Percentiles rank a stretch among this genome's conserved stretches.
Evolutionary conservation across 2,888 invertebrate genomes (phyloP).

Genomic region (Philhelius pedissequus): DNA sequence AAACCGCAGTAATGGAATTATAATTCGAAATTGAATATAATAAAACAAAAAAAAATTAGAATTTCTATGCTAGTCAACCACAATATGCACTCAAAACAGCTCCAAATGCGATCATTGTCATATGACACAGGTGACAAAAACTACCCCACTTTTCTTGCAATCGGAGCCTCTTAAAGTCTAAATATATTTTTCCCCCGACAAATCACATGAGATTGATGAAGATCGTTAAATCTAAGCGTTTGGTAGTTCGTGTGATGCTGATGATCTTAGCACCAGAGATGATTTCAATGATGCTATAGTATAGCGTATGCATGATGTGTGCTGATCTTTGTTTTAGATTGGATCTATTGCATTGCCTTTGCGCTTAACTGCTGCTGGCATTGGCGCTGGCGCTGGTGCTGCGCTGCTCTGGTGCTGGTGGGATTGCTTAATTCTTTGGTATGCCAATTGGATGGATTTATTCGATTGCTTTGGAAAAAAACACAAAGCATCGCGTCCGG

Average conservation of each 20-base stretch:
- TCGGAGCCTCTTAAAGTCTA: background rate
- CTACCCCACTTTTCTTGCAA: background rate
- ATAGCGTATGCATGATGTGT: conserved; percentile 17
- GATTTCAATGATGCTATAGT: conserved; percentile 13
- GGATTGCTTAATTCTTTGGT: conserved; percentile 49
- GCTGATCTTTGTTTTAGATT: conserved; percentile 42
- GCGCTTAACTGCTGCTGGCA: too few species aligned
- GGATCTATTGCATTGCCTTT: conserved; percentile 32
- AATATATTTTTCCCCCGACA: conserved; percentile 1
- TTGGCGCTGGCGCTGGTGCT: too few species aligned
- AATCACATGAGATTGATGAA: conserved; percentile 15
- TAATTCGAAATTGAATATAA: background rate
- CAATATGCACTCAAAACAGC: background rate
- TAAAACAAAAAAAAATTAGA: background rate
- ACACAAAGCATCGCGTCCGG: conserved; percentile 27
- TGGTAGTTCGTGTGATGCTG: conserved; percentile 16
- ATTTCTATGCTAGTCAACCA: conserved; percentile 31
- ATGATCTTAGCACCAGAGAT: conserved; percentile 3
- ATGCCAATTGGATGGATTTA: conserved; percentile 60
- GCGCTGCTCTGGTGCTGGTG: too few species aligned
- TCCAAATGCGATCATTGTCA: conserved; percentile 35
- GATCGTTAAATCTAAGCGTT: conserved; percentile 33
- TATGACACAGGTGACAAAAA: conserved; percentile 6
- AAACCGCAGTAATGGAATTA: background rate
- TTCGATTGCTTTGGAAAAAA: conserved; percentile 21